Percentiles rank a stretch among this genome's conserved stretches.
Evolutionary conservation across 1,140 invertebrate species (phyloP).

Genomic region (Zaprionus ghesquierei): DNA sequence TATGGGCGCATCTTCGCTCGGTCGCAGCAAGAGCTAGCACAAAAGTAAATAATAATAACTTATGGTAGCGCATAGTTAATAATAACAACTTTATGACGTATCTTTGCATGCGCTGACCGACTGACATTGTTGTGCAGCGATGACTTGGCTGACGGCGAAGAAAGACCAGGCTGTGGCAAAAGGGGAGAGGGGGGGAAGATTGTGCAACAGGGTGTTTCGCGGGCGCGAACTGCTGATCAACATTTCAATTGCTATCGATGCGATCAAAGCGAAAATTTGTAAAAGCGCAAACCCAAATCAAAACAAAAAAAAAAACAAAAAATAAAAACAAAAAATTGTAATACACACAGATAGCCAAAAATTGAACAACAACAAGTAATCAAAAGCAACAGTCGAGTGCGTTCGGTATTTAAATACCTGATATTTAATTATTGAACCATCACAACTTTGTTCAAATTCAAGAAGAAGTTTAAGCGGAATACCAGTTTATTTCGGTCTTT

Average conservation of each 20-base stretch:
- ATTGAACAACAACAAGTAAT: not conserved
- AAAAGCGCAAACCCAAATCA: conserved; percentile 9
- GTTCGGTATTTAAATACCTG: no score
- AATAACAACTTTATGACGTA: conserved; percentile 32
- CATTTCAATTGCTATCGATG: conserved; percentile 66
- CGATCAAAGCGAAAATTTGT: conserved; percentile 46
- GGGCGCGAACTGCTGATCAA: conserved; percentile 32
- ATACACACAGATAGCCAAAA: not conserved
- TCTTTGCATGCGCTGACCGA: conserved; percentile 41
- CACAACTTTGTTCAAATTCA: no score
- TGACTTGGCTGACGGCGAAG: conserved; percentile 30
- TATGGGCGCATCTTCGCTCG: conserved; percentile 20
- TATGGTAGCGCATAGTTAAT: conserved; percentile 16
- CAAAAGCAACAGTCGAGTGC: no score
- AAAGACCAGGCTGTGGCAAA: not conserved
- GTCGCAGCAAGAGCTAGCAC: not conserved
- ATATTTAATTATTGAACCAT: no score
- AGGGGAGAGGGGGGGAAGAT: not conserved
- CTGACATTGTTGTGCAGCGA: conserved; percentile 60
- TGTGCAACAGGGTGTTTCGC: conserved; percentile 19
- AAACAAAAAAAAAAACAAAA: conserved; percentile 9
- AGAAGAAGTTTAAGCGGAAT: no score
- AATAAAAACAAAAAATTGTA: not conserved
- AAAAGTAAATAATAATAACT: conserved; percentile 33
- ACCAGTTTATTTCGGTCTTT: no score